Evolutionary conservation across 2,113 vertebrate species (phyloP), one percentile per base, ranked within the genome.

Genomic region (Halichoeres trimaculatus): DNA sequence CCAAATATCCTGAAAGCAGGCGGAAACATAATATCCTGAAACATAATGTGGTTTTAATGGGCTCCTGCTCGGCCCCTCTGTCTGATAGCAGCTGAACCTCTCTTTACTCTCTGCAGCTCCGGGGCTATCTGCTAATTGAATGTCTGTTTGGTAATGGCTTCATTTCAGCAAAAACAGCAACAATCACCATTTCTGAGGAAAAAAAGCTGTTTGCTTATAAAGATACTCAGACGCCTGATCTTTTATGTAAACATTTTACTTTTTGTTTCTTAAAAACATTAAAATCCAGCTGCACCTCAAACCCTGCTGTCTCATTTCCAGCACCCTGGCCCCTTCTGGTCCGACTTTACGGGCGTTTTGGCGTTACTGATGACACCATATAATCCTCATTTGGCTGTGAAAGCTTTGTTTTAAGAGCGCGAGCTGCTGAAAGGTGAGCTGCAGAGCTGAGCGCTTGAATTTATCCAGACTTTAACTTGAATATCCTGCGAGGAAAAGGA

Each of bases 21-120:
- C 67, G 68, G 89, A 87, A 90, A 90, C 62, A 6, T 2, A 81
- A 90, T 84, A 56, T 40, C 47, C 23, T 38, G 54, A 36, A 78
- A 76, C 73, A 52, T 89, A 83, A 90, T 90, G 83, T 74, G 83
- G 26, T 74, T 88, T 91, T 90, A 90, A 88, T 88, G 83, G 73
- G 60, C 72, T 51, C 55, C 58, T 51, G 52, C 72, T 61, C 70
- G 9, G 58, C 74, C 87, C 35, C 40, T 65, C 65, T 26, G 19
- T 65, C 43, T 71, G 52, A 78, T 75, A 54, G 58, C 61, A 43
- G 10, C 13, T 24, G 47, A 54, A 50, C 74, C 77, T 36, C 65
- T 26, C 24, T 22, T n/a, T 17, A 10, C 30, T 23, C 30, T 69
- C 41, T 51, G 47, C 52, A 48, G 59, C 74, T 65, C 58, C 10